Base-by-base conservation (phyloP, 2,113 vertebrate species). In the Chitala chitala region DNA sequence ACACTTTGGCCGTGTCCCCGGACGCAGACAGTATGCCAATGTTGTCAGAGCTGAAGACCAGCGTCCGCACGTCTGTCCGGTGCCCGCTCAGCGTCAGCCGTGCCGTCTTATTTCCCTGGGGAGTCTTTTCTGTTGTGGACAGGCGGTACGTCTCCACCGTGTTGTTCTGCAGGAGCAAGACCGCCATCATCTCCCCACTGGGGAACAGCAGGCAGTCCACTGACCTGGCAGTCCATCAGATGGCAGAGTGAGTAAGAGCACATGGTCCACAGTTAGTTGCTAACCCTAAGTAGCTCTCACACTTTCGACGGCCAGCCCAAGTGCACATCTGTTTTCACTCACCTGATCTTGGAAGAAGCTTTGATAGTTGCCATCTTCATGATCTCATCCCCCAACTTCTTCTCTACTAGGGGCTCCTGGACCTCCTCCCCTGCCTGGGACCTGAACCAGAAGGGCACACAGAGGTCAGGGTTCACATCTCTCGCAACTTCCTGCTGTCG, bases 31-130 rank as follows among this genome's bases (percentile, higher is more conserved):
- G 93, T 58, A 98, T 10, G 9, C 95, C 96, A 66, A 96, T 95
- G 78, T 97, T 98, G 83, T 99, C 97, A 0, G 97, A 98, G 87
- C 97, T 99, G 82, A 99, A 99, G 42, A 94, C 90, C 84, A 98
- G 68, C 0, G 96, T 98, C 58, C 97, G 92, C 44, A 91, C 94
- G 1, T 98, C 96, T 0, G 92, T 96, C 75, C 94, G 93, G 66
- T 99, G 97, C 0, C 94, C 96, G 1, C 89, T 91, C 0, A 96
- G 87, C 6, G 94, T 93, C 72, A 99, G 90, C 29, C 81, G 92
- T 36, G 90, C 85, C 0, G 81, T 89, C 83, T 93, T 92, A 42
- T 83, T 84, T 71, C 89, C 85, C 22, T 92, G 80, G 0, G 90
- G 84, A 0, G 75, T 75, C 26, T 86, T 86, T 1, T 82, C 84